A percentile compares a stretch with the other conserved stretches of the same genome.
These are phyloP conservation scores for Triops cancriformis DNA, from an alignment of 1,140 invertebrate species.

Conservation along the genomic window DNA sequence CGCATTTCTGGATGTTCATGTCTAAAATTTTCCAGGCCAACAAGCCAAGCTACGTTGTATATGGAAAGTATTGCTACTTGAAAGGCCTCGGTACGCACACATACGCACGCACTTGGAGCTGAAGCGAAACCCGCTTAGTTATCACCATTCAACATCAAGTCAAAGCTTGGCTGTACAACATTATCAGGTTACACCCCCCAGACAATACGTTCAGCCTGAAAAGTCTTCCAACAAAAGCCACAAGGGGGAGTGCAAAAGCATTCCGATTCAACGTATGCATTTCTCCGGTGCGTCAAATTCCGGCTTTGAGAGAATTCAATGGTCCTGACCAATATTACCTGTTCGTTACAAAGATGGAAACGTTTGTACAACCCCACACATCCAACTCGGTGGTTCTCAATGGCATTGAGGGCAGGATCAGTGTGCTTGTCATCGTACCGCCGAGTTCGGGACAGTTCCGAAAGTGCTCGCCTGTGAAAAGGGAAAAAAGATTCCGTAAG, in stretches of 20 bases:
- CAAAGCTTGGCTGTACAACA: background rate
- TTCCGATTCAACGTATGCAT: background rate
- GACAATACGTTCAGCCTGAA: background rate
- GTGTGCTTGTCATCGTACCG: conserved; percentile 18
- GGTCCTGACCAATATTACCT: conserved; percentile 43
- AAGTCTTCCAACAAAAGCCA: background rate
- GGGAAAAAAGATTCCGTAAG: background rate
- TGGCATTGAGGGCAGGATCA: conserved; percentile 15
- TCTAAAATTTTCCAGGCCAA: background rate
- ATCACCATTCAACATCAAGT: background rate
- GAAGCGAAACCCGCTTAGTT: background rate
- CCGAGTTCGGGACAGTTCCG: background rate
- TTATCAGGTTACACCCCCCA: background rate
- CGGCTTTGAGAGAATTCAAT: background rate
- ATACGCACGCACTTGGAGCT: background rate
- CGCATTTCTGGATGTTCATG: background rate
- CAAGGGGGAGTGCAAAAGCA: background rate
- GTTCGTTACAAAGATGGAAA: conserved; percentile 62
- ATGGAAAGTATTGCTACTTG: background rate
- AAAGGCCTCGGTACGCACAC: background rate
- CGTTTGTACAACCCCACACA: conserved; percentile 58
- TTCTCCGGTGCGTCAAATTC: background rate
- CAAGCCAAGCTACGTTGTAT: background rate
- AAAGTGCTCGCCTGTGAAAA: conserved; percentile 17
- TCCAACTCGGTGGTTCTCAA: conserved; percentile 17